A percentile compares a stretch with the other conserved stretches of the same genome.
phyloP scores from a whole-genome alignment of 2,888 invertebrate genomes.

The Sinohyriopsis cumingii region DNA sequence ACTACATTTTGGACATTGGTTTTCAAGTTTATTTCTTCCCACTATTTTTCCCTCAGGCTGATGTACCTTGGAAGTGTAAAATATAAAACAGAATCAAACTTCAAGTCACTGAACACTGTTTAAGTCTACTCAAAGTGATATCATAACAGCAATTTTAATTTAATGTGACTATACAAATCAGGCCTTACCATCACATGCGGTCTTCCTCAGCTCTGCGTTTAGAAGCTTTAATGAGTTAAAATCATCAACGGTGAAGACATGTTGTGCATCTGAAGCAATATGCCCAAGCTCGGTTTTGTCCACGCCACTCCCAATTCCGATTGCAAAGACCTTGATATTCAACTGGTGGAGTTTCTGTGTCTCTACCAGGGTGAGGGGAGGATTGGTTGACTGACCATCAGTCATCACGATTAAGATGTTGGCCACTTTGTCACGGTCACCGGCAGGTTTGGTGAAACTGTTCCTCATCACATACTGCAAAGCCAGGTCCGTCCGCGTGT shows the following conservation, averaged over 20 bases:
- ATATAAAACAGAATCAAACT: no score
- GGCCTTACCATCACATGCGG: slow-evolving; percentile 50
- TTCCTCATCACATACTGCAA: slow-evolving; percentile 49
- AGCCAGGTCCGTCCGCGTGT: slow-evolving; percentile 60
- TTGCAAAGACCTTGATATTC: slow-evolving; percentile 46
- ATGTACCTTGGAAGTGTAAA: no score
- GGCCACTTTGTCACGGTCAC: slow-evolving; percentile 49
- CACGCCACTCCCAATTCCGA: slow-evolving; percentile 55
- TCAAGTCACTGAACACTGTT: no score
- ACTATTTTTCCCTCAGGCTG: no score
- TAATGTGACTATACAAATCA: background rate
- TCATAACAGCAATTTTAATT: no score
- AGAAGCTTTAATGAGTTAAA: slow-evolving; percentile 52
- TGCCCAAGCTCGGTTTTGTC: slow-evolving; percentile 47
- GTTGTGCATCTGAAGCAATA: slow-evolving; percentile 54
- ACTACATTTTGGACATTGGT: no score
- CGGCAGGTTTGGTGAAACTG: slow-evolving; percentile 51
- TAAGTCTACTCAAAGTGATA: no score
- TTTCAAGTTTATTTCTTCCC: no score
- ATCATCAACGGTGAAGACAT: slow-evolving; percentile 56
- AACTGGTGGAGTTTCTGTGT: slow-evolving; percentile 41
- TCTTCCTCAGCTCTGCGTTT: slow-evolving; percentile 54
- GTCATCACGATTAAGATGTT: slow-evolving; percentile 60
- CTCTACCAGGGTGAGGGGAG: slow-evolving; percentile 32
- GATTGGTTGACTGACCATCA: slow-evolving; percentile 51